Evolutionary conservation across 2,797 vertebrate species (phyloP), one percentile per base, ranked within the genome.

Genomic region (Triplophysa bombifrons): DNA sequence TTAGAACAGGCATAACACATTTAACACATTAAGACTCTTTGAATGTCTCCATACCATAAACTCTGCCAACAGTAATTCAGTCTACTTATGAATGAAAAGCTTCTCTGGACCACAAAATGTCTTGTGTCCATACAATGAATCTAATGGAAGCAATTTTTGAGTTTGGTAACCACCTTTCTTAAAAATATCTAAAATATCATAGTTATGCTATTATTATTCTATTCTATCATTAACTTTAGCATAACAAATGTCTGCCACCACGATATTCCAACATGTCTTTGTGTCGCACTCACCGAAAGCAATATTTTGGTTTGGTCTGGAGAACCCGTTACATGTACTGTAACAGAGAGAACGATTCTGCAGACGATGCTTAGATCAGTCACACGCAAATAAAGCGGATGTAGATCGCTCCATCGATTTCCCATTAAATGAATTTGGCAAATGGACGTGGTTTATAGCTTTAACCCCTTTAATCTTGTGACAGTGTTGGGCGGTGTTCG

Each of bases 361-460:
- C 67, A 84, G 51, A 72, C n/a, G 56, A 65, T 50, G 53, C 22
- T 76, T 56, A 58, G 19, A 44, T 68, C 74, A 67, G 34, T 11
- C 25, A 22, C 34, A 82, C 34, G 66, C 34, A n/a, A 38, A 27
- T 64, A 48, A 67, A 69, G 50, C 27, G 78, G 71, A 74, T 68
- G 64, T 17, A 38, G 25, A 66, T 72, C 56, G 46, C 61, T 51
- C 30, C 55, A 80, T 80, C 46, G 76, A 78, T 78, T 72, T 53
- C n/a, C 58, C 48, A 78, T 78, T 78, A 27, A 44, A 72, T 78
- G 55, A 53, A 80, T 80, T 74, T 63, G 27, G 34, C 55, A 80
- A 80, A 69, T 80, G 78, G 64, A 75, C 46, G 30, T 61, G 66
- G 55, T 74, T 75, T 41, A 27, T 27, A 41, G 68, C 68, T 55